phyloP scores from a whole-genome alignment of 1,140 invertebrate species.

The Papilio aristodemus region DNA sequence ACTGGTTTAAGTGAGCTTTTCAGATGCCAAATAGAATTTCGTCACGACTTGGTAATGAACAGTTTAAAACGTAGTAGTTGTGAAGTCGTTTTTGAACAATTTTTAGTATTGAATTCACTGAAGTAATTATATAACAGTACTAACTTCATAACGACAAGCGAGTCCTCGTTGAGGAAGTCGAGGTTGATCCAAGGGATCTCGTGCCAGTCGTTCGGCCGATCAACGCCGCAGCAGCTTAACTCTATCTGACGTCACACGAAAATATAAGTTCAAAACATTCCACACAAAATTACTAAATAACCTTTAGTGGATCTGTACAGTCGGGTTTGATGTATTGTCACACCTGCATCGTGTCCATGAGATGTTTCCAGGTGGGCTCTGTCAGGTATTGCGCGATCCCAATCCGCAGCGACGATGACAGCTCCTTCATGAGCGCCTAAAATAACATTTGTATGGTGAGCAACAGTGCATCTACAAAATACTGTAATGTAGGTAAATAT shows the following conservation, averaged over 20 bases:
- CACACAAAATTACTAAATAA: neutral
- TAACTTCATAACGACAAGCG: conserved; percentile 62
- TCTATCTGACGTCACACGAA: conserved; percentile 51
- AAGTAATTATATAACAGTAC: conserved; percentile 3
- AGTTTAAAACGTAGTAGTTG: too few species aligned
- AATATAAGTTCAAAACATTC: neutral
- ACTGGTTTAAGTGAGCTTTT: too few species aligned
- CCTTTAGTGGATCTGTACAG: neutral
- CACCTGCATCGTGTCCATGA: conserved; percentile 73
- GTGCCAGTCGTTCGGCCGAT: conserved; percentile 65
- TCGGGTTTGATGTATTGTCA: too few species aligned
- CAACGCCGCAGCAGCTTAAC: conserved; percentile 63
- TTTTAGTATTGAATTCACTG: too few species aligned
- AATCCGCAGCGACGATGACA: conserved; percentile 57
- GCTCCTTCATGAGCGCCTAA: conserved; percentile 65
- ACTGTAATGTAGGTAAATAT: too few species aligned
- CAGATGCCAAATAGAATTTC: too few species aligned
- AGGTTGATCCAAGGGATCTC: conserved; percentile 71
- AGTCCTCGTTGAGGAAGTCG: conserved; percentile 65
- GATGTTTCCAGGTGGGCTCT: conserved; percentile 63
- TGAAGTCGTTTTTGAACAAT: too few species aligned
- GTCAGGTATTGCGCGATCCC: conserved; percentile 69
- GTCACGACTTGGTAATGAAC: too few species aligned
- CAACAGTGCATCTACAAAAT: too few species aligned
- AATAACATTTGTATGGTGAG: conserved; percentile 20